Percentiles rank a stretch among this genome's conserved stretches.
Conservation (phyloP, 2,113 vertebrate species). For the Pterocles gutturalis region DNA sequence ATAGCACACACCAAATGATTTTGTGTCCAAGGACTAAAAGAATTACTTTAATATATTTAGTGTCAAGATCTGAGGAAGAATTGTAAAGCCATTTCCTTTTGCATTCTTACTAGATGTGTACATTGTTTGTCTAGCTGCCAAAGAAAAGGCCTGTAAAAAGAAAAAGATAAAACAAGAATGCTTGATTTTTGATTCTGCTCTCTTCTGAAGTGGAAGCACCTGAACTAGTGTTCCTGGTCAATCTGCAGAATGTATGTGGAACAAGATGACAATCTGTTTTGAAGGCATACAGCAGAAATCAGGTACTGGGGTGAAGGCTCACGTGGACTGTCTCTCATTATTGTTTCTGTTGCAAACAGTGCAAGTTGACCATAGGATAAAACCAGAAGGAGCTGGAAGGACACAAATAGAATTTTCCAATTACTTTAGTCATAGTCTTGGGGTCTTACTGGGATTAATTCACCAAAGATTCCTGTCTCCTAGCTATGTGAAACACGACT, state of each 20-base stretch:
- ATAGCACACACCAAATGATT: slow-evolving; percentile 74
- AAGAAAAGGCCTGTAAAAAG: neutral
- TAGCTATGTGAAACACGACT: neutral
- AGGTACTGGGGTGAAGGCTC: neutral
- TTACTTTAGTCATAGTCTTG: neutral
- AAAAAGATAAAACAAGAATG: neutral
- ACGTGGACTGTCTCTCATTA: neutral
- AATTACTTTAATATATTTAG: slow-evolving; percentile 70
- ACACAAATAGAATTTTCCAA: neutral
- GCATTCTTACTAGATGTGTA: slow-evolving; percentile 39
- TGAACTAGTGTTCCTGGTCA: neutral
- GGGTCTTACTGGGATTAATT: neutral
- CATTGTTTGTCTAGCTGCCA: neutral
- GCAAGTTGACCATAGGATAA: neutral
- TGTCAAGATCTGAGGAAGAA: slow-evolving; percentile 61
- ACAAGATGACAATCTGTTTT: neutral
- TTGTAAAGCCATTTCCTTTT: slow-evolving; percentile 22
- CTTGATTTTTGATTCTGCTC: neutral
- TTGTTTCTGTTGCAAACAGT: neutral
- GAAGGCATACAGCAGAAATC: neutral
- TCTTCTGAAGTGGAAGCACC: neutral
- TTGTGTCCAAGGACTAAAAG: slow-evolving; percentile 69
- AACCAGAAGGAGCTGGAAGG: neutral
- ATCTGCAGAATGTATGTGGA: neutral
- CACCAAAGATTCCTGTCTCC: neutral